These are phyloP conservation scores for Cyprinella venusta DNA, from an alignment of 2,797 vertebrate species.

Conservation along the genomic window DNA sequence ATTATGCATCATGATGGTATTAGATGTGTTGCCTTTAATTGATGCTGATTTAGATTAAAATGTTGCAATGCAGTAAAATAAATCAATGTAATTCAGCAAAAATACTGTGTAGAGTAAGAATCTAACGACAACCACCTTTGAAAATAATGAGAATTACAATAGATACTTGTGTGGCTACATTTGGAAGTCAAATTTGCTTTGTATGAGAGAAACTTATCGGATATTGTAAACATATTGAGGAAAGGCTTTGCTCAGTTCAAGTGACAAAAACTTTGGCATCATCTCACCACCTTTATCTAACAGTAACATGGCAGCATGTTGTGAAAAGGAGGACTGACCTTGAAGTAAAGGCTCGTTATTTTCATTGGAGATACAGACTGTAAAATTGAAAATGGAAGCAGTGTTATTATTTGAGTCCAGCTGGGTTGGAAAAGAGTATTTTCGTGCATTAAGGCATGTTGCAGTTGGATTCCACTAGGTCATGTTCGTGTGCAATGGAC, in stretches of 20 bases:
- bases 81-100: background rate
- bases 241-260: background rate
- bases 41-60: background rate
- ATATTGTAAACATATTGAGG: background rate
- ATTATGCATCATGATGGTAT: background rate
- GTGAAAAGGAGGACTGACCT: background rate
- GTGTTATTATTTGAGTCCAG: background rate
- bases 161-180: background rate
- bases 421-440: background rate
- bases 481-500: background rate
- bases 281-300: background rate
- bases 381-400: background rate
- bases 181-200: background rate
- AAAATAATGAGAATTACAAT: background rate
- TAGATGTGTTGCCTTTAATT: background rate
- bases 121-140: background rate
- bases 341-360: background rate
- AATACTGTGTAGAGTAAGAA: background rate
- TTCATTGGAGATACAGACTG: background rate
- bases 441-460: background rate
- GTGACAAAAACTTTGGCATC: background rate
- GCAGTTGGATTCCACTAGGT: slow-evolving; percentile 8
- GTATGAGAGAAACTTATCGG: too few relatives aligned
- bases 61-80: background rate
- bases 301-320: background rate